Evolutionary conservation across 2,113 vertebrate species (phyloP), one percentile per base, ranked within the genome.

Genomic region (Otocyon megalotis): DNA sequence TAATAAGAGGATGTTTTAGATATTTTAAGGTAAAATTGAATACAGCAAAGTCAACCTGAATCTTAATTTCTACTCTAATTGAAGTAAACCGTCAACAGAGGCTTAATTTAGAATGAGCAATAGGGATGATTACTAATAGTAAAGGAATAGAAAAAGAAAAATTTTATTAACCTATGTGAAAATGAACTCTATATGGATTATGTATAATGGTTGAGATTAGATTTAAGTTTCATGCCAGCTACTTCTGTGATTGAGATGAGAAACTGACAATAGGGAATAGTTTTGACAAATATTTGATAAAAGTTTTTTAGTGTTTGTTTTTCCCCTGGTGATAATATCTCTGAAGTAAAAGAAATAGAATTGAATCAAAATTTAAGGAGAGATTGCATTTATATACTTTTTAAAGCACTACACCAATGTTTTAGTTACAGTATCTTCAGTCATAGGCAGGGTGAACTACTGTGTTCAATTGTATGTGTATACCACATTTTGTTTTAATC

Each of bases 261-360:
- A 54, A 97, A 43, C 56, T 85, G 74, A 88, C 53, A 93, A 35
- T 4, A 90, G 26, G 16, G 2, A 58, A 22, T 90, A 90, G 35
- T 91, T 95, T 85, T 82, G 54, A 86, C 48, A 87, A 69, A 53
- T 87, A 91, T 3, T 58, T 6, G 80, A 19, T 0, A 7, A 48
- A 80, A 60, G 10, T 90, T 93, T n/a, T 54, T 88, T 81, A 12
- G 71, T 91, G 4, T 13, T 22, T 85, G 0, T 72, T 85, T 74
- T 80, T 32, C 8, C 4, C 7, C 8, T 80, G 53, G 5, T 87
- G 26, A 6, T 69, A 83, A 72, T 15, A 22, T 80, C 48, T 67
- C 53, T 94, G 8, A 94, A 63, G 50, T 91, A 28, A 94, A 94
- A 85, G 62, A 69, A 30, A 30, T 20, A 89, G 48, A 96, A 89